Conservation (phyloP, 2,888 invertebrate species). For the Tuberolachnus salignus region DNA sequence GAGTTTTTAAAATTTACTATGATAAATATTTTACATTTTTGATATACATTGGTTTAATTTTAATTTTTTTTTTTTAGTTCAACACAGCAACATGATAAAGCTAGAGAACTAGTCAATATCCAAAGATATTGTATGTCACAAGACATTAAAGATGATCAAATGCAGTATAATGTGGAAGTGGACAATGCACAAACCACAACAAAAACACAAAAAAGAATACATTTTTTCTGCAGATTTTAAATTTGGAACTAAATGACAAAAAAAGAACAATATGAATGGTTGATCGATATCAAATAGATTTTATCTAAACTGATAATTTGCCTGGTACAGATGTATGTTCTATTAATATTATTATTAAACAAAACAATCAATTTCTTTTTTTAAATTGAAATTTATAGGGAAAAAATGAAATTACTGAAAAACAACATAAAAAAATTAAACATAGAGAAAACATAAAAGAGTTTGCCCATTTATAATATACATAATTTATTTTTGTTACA, state of each 20-base stretch:
- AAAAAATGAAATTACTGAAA: constrained; percentile 68
- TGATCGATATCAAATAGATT: constrained; percentile 96
- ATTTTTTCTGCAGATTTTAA: constrained; percentile 89
- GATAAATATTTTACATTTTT: too few species aligned
- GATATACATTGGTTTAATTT: neutral
- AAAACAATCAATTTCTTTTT: neutral
- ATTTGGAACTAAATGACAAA: constrained; percentile 90
- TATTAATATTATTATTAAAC: constrained; percentile 50
- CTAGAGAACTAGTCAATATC: constrained; percentile 88
- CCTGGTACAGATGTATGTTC: constrained; percentile 70
- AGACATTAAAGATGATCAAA: constrained; percentile 65
- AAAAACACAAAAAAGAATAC: constrained; percentile 98
- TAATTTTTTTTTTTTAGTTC: constrained; percentile 69
- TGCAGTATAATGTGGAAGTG: constrained; percentile 79
- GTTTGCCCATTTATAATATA: constrained; percentile 94
- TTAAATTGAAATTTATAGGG: constrained; percentile 59
- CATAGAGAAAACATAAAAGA: constrained; percentile 89
- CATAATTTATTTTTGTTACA: too few species aligned
- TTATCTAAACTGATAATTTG: constrained; percentile 86
- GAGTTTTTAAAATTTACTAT: too few species aligned
- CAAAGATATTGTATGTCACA: constrained; percentile 95
- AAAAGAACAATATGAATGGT: constrained; percentile 78
- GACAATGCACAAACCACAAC: constrained; percentile 82
- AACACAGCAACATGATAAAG: constrained; percentile 90
- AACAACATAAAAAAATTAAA: constrained; percentile 76